Conservation (phyloP, 2,797 vertebrate genomes). For the Arvicola amphibius region DNA sequence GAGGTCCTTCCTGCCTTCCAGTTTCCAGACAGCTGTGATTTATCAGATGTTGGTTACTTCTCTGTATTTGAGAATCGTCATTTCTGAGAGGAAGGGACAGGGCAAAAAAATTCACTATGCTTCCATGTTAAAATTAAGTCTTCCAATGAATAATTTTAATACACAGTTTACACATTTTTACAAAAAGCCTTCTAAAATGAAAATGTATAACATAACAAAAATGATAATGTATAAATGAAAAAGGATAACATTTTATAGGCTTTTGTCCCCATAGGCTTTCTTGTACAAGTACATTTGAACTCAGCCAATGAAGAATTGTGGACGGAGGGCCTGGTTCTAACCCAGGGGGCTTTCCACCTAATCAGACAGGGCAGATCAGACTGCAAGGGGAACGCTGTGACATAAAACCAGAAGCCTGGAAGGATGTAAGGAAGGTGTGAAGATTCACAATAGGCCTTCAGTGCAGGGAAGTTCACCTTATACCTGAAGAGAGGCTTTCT, state of each 20-base stretch:
- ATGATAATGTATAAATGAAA: not conserved
- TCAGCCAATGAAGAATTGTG: not conserved
- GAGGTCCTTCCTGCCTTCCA: not conserved
- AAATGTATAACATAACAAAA: not conserved
- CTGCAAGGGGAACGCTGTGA: not conserved
- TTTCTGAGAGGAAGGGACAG: not conserved
- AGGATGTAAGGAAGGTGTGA: not conserved
- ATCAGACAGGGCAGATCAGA: not conserved
- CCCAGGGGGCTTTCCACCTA: not conserved
- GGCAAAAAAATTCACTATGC: not conserved
- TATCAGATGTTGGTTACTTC: not conserved
- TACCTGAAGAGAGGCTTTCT: not conserved
- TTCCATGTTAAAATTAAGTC: not conserved
- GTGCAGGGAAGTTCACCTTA: not conserved
- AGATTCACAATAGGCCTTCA: not conserved
- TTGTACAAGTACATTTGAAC: not conserved
- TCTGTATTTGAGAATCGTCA: accelerated
- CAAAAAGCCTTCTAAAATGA: not conserved
- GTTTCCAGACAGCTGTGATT: not conserved
- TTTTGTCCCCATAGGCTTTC: not conserved
- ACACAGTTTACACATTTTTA: not conserved
- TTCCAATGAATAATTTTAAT: not conserved
- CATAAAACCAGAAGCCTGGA: not conserved
- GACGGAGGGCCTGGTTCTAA: not conserved
- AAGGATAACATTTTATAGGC: not conserved